Conservation (phyloP, 53 echinoderm and acorn worm species). For the Echinarachnius parma region DNA sequence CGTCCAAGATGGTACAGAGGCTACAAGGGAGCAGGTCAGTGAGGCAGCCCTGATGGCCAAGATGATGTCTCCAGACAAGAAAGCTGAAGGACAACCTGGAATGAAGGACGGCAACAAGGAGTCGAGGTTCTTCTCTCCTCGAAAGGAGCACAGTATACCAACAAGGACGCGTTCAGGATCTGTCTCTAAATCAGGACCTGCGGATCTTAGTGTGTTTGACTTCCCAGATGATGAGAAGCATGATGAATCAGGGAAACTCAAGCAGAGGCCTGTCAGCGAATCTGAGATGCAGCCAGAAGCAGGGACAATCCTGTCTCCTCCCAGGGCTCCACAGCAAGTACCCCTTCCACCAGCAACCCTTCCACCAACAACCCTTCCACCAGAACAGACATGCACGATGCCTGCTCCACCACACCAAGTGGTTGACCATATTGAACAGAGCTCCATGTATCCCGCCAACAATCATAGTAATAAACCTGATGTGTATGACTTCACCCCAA, state of each 20-base stretch:
- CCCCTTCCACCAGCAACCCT: slow-evolving; percentile 8
- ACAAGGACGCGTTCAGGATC: slow-evolving; percentile 55
- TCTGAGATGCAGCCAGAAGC: slow-evolving; percentile 41
- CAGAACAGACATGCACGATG: slow-evolving; percentile 15
- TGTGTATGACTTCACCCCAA: slow-evolving; percentile 77
- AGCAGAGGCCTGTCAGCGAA: slow-evolving; percentile 38
- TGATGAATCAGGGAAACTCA: slow-evolving; percentile 15
- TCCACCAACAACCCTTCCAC: slow-evolving; percentile 19
- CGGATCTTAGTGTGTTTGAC: slow-evolving; percentile 76
- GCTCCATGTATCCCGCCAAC: slow-evolving; percentile 38
- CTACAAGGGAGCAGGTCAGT: not conserved
- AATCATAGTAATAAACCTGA: slow-evolving; percentile 28
- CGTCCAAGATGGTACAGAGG: not conserved
- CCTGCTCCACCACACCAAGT: slow-evolving; percentile 34
- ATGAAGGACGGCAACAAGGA: slow-evolving; percentile 43
- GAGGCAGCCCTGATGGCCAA: slow-evolving; percentile 29
- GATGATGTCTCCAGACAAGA: slow-evolving; percentile 34
- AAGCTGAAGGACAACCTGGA: slow-evolving; percentile 26
- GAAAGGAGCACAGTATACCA: slow-evolving; percentile 41
- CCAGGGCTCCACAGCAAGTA: not conserved
- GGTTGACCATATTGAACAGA: slow-evolving; percentile 30
- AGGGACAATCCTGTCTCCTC: slow-evolving; percentile 9
- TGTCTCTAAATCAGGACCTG: slow-evolving; percentile 42
- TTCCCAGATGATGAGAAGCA: slow-evolving; percentile 77
- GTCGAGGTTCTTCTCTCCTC: slow-evolving; percentile 43